phyloP scores from a whole-genome alignment of 2,113 vertebrate species.

The Jacana jacana region DNA sequence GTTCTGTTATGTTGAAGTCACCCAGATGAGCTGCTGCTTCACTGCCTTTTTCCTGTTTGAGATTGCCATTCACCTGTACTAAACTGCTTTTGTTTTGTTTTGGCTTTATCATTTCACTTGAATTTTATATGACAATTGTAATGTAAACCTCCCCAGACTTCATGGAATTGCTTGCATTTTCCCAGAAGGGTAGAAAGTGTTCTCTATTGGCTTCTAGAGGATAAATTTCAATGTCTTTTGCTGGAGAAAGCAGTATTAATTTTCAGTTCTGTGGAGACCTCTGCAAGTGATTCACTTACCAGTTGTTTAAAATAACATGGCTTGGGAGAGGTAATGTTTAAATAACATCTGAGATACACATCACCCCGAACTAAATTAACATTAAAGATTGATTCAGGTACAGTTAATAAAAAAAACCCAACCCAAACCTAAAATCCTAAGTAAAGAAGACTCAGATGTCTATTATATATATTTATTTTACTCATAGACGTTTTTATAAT shows the following conservation, averaged over 20 bases:
- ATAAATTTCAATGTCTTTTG: constrained; percentile 35
- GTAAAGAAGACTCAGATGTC: neutral
- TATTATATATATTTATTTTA: constrained; percentile 4
- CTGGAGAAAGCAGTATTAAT: constrained; percentile 39
- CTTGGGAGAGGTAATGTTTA: constrained; percentile 42
- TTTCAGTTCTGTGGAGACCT: constrained; percentile 24
- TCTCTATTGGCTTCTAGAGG: neutral
- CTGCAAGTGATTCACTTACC: constrained; percentile 25
- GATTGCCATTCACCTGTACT: neutral
- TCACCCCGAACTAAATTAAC: constrained; percentile 25
- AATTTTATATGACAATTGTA: neutral
- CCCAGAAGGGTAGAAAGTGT: neutral
- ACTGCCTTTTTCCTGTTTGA: neutral
- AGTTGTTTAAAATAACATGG: constrained; percentile 47
- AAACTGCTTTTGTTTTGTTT: neutral
- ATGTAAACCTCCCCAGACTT: neutral
- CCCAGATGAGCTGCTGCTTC: neutral
- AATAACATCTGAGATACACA: constrained; percentile 50
- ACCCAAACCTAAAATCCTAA: neutral
- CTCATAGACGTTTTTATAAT: neutral
- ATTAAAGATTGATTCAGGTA: constrained; percentile 43
- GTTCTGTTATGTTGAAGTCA: neutral
- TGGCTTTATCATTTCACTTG: neutral
- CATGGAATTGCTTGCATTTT: neutral
- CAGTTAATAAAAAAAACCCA: neutral